These are phyloP conservation scores for Notothenia rossii DNA, from an alignment of 2,113 vertebrate species.

Conservation along the genomic window DNA sequence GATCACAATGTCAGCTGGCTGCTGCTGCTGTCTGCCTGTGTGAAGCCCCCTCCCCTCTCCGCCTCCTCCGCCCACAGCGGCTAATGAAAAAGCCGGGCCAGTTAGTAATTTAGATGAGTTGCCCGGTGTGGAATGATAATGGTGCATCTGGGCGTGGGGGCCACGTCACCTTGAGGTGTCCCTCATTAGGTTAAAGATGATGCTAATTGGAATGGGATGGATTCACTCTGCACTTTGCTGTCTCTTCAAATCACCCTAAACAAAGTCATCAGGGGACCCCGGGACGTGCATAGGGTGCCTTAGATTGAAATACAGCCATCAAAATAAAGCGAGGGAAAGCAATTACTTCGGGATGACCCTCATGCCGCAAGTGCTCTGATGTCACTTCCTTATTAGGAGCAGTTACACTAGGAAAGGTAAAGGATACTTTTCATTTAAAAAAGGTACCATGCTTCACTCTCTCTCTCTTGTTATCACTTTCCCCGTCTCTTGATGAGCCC, in stretches of 20 bases:
- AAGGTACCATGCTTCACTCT: constrained; percentile 37
- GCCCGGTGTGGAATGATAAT: constrained; percentile 92
- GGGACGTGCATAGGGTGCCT: constrained; percentile 82
- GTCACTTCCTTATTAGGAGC: constrained; percentile 89
- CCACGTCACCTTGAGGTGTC: constrained; percentile 96
- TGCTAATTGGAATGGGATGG: constrained; percentile 98
- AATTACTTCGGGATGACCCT: constrained; percentile 93
- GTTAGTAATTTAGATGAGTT: constrained; percentile 95
- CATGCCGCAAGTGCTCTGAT: constrained; percentile 88
- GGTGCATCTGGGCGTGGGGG: constrained; percentile 86
- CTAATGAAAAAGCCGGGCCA: constrained; percentile 90
- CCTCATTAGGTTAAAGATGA: constrained; percentile 98
- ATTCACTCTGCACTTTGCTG: constrained; percentile 97
- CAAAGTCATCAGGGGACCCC: constrained; percentile 92
- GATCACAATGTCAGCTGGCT: constrained; percentile 38
- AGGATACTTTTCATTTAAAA: constrained; percentile 53
- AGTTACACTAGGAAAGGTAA: constrained; percentile 65
- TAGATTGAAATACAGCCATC: constrained; percentile 91
- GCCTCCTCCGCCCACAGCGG: constrained; percentile 66
- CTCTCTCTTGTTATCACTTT: constrained; percentile 41
- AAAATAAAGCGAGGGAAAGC: constrained; percentile 88
- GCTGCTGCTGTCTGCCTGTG: constrained; percentile 29
- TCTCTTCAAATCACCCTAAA: constrained; percentile 97
- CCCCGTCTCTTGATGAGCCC: constrained; percentile 57
- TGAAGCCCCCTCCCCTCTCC: constrained; percentile 21